Base-by-base conservation (phyloP, 2,888 invertebrate genomes). In the Spodoptera exigua region DNA sequence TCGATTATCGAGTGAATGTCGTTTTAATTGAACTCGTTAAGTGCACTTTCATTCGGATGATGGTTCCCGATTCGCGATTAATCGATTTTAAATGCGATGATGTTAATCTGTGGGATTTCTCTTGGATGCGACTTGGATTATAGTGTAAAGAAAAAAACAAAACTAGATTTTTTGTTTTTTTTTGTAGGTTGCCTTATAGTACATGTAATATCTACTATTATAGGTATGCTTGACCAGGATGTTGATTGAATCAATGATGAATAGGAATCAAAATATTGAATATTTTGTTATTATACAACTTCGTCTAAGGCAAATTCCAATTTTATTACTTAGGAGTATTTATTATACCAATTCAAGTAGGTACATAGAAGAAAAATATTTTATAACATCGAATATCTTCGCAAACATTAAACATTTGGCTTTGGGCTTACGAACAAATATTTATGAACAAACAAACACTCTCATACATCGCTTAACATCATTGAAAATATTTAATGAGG, bases 1-100 rank as follows among this genome's bases (percentile, higher is more conserved):
- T 83, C 83, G 82, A 81, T 82, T 61, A 51, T 56, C 68, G 74
- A 78, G 81, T 83, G 81, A 84, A 83, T 83, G 82, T 80, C 81
- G 78, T 62, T 74, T 81, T 84, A 86, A 84, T 84, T 84, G 83
- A 81, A 76, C 73, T 68, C 74, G 76, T 80, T 78, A 80, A 86
- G 84, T 78, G 82, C 84, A 77, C 84, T 87, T 85, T 80, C 79
- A 80, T 76, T 81, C 75, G 76, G 72, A 78, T 76, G 68, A 79
- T 77, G 71, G 72, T 76, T 66, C 61, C 62, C 65, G 73, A 55
- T 74, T 66, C 62, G 63, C 61, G 71, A 66, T 83, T 86, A 82
- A 86, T 82, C 80, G 79, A 76, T 75, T 74, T 70, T 58, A 70
- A 62, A 61, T 67, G 49, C 54, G 48, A 41, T 59, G 32, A 11